A percentile compares a stretch with the other conserved stretches of the same genome.
These are phyloP conservation scores for Macquaria ambigua DNA, from an alignment of 2,113 vertebrate genomes.

Conservation along the genomic window DNA sequence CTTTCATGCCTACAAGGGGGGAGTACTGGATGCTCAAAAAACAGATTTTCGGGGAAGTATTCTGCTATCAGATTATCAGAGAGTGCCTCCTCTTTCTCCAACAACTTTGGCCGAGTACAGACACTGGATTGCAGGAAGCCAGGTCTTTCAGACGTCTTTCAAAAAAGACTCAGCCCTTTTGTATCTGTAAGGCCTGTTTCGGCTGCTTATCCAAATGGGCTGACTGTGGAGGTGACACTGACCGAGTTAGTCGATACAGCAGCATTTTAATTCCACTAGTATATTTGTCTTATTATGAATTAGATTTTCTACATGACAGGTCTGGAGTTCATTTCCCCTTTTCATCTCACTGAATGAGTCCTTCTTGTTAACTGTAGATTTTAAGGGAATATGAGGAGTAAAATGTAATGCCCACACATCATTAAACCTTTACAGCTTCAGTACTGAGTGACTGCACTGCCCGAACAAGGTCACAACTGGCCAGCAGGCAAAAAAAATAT, in stretches of 20 bases:
- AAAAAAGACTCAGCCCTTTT: background rate
- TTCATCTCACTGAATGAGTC: background rate
- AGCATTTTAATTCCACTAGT: background rate
- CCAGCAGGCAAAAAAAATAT: background rate
- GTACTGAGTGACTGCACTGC: background rate
- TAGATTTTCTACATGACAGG: background rate
- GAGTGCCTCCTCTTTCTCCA: too few relatives aligned
- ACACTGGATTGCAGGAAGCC: background rate
- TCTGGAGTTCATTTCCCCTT: background rate
- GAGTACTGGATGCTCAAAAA: background rate
- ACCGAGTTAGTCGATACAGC: background rate
- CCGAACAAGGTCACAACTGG: constrained; percentile 7
- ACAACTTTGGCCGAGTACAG: too few relatives aligned
- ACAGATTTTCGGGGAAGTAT: background rate
- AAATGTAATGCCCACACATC: background rate
- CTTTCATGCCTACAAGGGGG: background rate
- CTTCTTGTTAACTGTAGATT: background rate
- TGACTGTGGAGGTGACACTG: background rate
- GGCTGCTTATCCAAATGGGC: background rate
- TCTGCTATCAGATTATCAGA: too few relatives aligned
- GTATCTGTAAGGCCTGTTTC: background rate
- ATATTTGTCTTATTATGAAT: background rate
- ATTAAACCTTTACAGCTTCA: constrained; percentile 7
- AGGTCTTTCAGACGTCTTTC: background rate
- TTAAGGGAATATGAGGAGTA: background rate